These are phyloP conservation scores for Taphrorychus bicolor DNA, from an alignment of 2,888 invertebrate species.

Conservation along the genomic window DNA sequence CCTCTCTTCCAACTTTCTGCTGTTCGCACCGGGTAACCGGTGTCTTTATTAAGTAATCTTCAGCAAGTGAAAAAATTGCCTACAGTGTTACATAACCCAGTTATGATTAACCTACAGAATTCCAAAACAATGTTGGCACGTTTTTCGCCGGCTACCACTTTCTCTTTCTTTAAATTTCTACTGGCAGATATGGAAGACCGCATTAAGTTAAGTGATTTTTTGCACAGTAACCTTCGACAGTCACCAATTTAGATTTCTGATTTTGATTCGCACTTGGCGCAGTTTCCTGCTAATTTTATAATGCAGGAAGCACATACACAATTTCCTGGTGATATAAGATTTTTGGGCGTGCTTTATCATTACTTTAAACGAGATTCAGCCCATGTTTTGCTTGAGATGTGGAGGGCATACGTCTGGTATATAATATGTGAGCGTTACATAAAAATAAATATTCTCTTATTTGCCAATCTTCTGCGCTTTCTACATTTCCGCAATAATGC, in stretches of 20 bases:
- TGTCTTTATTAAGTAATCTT: no score
- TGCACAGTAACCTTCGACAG: background rate
- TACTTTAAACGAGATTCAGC: no score
- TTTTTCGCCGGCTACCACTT: background rate
- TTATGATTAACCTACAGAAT: background rate
- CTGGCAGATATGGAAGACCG: background rate
- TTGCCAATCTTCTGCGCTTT: slow-evolving; percentile 10
- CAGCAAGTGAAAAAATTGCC: no score
- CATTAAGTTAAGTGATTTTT: background rate
- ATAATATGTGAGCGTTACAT: background rate
- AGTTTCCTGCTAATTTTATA: background rate
- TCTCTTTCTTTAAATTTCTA: background rate
- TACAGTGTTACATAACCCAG: background rate
- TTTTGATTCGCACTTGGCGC: background rate
- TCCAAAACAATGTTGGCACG: background rate
- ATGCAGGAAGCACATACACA: background rate
- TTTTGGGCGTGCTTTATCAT: no score
- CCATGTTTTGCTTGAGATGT: no score
- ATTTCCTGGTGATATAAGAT: background rate
- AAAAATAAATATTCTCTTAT: background rate
- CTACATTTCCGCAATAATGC: slow-evolving; percentile 13
- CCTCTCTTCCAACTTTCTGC: no score
- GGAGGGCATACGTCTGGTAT: no score
- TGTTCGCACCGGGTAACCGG: no score
- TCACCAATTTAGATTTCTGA: background rate